Evolutionary conservation across 2,797 vertebrate genomes (phyloP), one percentile per base, ranked within the genome.

Genomic region (Sus cebifrons): DNA sequence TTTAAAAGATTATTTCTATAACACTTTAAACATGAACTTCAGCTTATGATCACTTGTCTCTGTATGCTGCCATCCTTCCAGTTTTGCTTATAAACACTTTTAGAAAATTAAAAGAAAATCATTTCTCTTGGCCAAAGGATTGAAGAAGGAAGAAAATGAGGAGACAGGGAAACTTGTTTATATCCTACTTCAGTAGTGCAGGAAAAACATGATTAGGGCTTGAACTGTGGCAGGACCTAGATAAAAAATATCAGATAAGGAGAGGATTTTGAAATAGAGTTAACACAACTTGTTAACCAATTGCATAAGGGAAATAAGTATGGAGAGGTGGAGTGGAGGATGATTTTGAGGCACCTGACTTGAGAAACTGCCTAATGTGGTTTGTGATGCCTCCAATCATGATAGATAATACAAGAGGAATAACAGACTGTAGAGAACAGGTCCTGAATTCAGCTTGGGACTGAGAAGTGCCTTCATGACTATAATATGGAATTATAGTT

Each of bases 181-280:
- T 40, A 81, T 62, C 10, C n/a, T 86, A 21, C 14, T 81, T 86
- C 6, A 74, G 7, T 44, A 64, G 60, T 74, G 23, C 36, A 54
- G 60, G 40, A 3, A 74, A 77, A 77, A 67, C 25, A 79, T 8
- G 6, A 32, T 73, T 89, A 73, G 29, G 21, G 8, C 15, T 85
- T 94, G 23, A 73, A 92, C 49, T 89, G n/a, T 84, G 78, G 23
- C 5, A 87, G 77, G 62, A 77, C 29, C 17, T 85, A 73, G 36
- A 20, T 64, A 64, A 91, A 64, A 91, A 25, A 65, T 58, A 49
- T 60, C 36, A 84, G 36, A 52, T 65, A 79, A 81, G 23, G 18
- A 27, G 49, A 67, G 5, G 67, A 73, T 73, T 94, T 92, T 85
- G n/a, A 89, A 79, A 79, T 16, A 84, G 20, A 89, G 75, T 92